These are phyloP conservation scores for Drosophila limbata DNA, from an alignment of 2,888 invertebrate genomes.

Conservation along the genomic window DNA sequence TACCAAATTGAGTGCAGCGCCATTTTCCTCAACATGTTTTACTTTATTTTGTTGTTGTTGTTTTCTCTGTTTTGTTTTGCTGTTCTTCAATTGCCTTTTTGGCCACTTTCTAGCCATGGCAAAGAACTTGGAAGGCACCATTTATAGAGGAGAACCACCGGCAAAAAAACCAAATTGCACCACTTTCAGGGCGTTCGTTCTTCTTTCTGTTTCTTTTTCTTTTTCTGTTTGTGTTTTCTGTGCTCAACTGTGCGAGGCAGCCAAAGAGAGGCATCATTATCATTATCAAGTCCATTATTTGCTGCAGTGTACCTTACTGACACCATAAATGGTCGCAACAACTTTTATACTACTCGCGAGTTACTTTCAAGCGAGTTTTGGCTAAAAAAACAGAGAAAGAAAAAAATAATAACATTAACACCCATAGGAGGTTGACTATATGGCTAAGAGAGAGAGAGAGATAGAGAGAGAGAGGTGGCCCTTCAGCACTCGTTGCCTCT, in stretches of 20 bases:
- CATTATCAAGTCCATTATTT: conserved; percentile 70
- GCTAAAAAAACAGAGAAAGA: neutral
- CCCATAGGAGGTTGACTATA: conserved; percentile 32
- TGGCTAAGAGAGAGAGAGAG: conserved; percentile 5
- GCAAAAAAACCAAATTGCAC: conserved; percentile 68
- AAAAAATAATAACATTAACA: conserved; percentile 32
- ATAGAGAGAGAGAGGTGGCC: conserved; percentile 19
- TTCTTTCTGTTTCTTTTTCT: neutral
- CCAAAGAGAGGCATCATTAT: conserved; percentile 73
- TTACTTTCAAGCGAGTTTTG: conserved; percentile 41
- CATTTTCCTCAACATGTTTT: conserved; percentile 77
- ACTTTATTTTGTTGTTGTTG: conserved; percentile 38
- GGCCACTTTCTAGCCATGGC: conserved; percentile 77
- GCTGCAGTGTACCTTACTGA: conserved; percentile 81
- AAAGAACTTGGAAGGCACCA: conserved; percentile 50
- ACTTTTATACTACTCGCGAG: conserved; percentile 33
- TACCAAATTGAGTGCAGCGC: conserved; percentile 81
- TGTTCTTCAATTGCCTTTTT: conserved; percentile 65
- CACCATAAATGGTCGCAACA: conserved; percentile 70
- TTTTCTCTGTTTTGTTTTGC: conserved; percentile 30
- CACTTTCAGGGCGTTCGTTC: conserved; percentile 73
- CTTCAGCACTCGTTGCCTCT: conserved; percentile 48
- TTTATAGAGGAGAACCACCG: conserved; percentile 40
- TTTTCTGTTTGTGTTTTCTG: conserved; percentile 54
- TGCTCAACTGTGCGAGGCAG: conserved; percentile 28